Evolutionary conservation across 2,113 vertebrate species (phyloP).

Genomic region (Axis porcinus): DNA sequence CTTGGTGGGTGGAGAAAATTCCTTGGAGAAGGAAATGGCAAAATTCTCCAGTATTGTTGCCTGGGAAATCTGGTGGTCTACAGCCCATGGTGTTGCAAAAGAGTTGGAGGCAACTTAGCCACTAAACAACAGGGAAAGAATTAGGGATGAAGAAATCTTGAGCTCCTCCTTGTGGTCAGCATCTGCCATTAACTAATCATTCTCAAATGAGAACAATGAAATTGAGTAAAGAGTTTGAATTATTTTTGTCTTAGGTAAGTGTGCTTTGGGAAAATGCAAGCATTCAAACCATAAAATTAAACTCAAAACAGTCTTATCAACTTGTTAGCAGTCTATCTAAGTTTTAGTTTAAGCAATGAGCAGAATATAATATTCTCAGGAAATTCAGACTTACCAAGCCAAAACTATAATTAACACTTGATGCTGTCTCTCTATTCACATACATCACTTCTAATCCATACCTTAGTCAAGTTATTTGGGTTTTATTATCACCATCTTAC

Average conservation of each 20-base stretch:
- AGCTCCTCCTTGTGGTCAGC: conserved; percentile 31
- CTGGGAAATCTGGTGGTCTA: neutral
- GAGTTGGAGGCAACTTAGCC: neutral
- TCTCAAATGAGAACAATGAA: neutral
- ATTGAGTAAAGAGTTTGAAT: neutral
- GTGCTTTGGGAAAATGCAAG: neutral
- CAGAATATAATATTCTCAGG: neutral
- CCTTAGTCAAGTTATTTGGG: neutral
- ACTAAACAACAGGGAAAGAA: neutral
- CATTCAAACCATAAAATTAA: neutral
- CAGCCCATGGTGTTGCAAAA: neutral
- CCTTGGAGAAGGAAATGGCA: neutral
- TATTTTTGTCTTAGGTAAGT: neutral
- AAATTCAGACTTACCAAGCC: neutral
- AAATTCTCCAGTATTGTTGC: neutral
- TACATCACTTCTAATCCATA: neutral
- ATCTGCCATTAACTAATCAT: neutral
- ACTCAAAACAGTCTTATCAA: neutral
- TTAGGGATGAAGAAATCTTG: neutral
- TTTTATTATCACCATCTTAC: neutral
- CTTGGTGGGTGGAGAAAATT: neutral
- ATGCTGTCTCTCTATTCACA: neutral
- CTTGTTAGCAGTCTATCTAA: neutral
- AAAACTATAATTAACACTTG: conserved; percentile 2
- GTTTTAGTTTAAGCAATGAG: neutral